These are phyloP conservation scores for Bubalus kerabau DNA, from an alignment of 2,113 vertebrate genomes.

Conservation along the genomic window DNA sequence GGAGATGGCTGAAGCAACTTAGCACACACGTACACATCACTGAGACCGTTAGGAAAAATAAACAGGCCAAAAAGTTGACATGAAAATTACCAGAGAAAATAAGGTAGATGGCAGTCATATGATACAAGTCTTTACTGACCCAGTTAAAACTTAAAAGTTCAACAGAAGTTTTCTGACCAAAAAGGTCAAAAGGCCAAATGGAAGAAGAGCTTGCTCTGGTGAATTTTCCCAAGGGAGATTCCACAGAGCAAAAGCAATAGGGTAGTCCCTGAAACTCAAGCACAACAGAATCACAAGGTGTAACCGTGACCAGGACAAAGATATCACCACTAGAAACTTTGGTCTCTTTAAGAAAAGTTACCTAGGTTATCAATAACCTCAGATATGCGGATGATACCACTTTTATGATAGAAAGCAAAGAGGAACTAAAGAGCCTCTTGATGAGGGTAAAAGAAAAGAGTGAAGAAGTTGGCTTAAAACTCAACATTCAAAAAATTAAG, in stretches of 20 bases:
- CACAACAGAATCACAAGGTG: background rate
- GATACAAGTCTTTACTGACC: background rate
- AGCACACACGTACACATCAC: accelerated
- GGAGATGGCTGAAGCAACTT: background rate
- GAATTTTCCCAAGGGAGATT: background rate
- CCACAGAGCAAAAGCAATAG: background rate
- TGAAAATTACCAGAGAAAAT: background rate
- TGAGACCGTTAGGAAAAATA: background rate
- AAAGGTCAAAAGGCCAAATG: background rate
- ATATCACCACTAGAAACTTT: background rate
- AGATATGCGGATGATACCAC: background rate
- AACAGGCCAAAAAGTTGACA: background rate
- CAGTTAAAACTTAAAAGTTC: background rate
- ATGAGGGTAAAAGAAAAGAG: background rate
- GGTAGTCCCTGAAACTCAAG: background rate
- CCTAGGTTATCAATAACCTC: background rate
- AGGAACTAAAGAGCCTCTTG: background rate
- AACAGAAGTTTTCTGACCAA: background rate
- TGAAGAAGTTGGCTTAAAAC: background rate
- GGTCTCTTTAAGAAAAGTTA: background rate
- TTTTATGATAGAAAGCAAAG: background rate
- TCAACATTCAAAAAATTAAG: background rate
- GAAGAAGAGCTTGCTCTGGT: background rate
- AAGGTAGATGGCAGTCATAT: background rate
- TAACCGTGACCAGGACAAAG: accelerated